Evolutionary conservation across 2,888 invertebrate genomes (phyloP).

Genomic region (Agrochola lota): DNA sequence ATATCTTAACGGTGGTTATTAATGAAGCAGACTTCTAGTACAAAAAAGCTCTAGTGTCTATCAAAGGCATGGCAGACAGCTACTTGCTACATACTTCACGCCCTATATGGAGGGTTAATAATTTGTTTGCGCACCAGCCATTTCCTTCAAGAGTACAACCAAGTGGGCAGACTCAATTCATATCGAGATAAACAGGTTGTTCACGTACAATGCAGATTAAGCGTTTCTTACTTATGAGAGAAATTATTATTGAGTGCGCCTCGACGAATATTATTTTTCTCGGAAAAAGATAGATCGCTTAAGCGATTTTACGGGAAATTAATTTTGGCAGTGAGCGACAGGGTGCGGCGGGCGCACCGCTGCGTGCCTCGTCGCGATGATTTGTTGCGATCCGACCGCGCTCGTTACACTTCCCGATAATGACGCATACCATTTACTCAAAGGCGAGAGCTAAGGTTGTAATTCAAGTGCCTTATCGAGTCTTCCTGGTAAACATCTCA

Average conservation of each 20-base stretch:
- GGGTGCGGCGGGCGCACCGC: slow-evolving; percentile 74
- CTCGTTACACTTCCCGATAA: slow-evolving; percentile 85
- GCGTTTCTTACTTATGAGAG: slow-evolving; percentile 76
- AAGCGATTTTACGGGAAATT: slow-evolving; percentile 89
- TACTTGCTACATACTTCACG: slow-evolving; percentile 76
- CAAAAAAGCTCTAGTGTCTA: slow-evolving; percentile 78
- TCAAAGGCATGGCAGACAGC: slow-evolving; percentile 75
- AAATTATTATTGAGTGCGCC: slow-evolving; percentile 82
- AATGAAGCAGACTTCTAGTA: slow-evolving; percentile 74
- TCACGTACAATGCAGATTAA: slow-evolving; percentile 81
- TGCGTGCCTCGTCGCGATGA: slow-evolving; percentile 77
- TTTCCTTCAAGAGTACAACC: slow-evolving; percentile 76
- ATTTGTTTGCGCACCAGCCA: slow-evolving; percentile 83
- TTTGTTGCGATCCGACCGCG: slow-evolving; percentile 83
- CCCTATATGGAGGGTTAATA: slow-evolving; percentile 84
- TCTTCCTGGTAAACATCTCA: slow-evolving; percentile 76
- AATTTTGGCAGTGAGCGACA: slow-evolving; percentile 89
- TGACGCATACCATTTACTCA: slow-evolving; percentile 86
- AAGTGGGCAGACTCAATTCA: slow-evolving; percentile 77
- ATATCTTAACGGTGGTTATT: slow-evolving; percentile 79
- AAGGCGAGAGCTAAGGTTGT: slow-evolving; percentile 78
- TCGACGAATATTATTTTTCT: slow-evolving; percentile 86
- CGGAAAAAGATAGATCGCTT: slow-evolving; percentile 88
- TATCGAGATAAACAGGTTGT: slow-evolving; percentile 81
- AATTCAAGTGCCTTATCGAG: slow-evolving; percentile 81